These are phyloP conservation scores for Drosophila fungiperda DNA, from an alignment of 2,888 invertebrate species.

Conservation along the genomic window DNA sequence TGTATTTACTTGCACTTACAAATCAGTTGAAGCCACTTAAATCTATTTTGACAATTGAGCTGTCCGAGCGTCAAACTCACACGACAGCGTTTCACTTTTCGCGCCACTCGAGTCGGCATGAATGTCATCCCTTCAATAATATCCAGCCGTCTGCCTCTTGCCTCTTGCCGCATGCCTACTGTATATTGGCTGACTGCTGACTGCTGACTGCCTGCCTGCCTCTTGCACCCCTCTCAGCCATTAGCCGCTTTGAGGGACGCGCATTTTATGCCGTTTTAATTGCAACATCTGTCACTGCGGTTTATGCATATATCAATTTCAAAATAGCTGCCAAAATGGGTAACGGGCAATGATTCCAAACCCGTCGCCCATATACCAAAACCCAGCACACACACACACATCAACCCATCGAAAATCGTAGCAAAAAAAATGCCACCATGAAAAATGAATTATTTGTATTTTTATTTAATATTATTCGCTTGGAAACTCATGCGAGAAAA, in stretches of 20 bases:
- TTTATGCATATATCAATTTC: conserved; percentile 82
- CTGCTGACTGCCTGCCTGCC: conserved; percentile 1
- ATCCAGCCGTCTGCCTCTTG: conserved; percentile 6
- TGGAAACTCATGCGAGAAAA: conserved; percentile 65
- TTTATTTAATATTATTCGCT: conserved; percentile 73
- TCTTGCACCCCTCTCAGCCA: conserved; percentile 40
- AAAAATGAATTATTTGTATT: conserved; percentile 79
- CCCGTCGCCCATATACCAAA: conserved; percentile 22
- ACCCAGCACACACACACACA: conserved; percentile 7
- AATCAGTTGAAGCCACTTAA: conserved; percentile 77
- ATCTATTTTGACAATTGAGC: conserved; percentile 84
- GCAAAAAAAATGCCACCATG: conserved; percentile 48
- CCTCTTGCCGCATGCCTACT: background rate
- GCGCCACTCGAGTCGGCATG: conserved; percentile 39
- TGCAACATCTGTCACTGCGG: conserved; percentile 84
- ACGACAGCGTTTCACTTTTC: conserved; percentile 71
- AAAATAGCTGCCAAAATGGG: conserved; percentile 77
- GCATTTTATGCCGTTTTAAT: conserved; percentile 83
- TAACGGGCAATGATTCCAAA: conserved; percentile 51
- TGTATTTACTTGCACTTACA: conserved; percentile 49
- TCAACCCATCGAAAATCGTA: conserved; percentile 3
- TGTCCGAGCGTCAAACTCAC: conserved; percentile 73
- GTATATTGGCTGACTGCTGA: conserved; percentile 3
- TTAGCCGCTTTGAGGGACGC: conserved; percentile 57
- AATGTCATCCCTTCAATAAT: conserved; percentile 9